phyloP scores from a whole-genome alignment of 2,113 vertebrate genomes.

The Misgurnus mizolepis region DNA sequence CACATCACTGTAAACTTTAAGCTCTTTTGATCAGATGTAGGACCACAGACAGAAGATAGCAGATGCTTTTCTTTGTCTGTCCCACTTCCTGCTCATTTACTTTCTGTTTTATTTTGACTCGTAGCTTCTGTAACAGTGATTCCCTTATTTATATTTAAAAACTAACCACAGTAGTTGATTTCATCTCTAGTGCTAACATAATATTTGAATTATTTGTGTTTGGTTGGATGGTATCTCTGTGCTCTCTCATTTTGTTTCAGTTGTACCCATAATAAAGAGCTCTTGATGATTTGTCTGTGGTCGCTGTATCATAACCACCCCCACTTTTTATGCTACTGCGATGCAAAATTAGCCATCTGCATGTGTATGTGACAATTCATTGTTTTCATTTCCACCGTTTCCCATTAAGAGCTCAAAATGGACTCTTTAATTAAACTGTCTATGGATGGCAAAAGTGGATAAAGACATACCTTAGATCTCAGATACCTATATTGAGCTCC shows the following conservation, averaged over 20 bases:
- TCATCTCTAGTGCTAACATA: no score
- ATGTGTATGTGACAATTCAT: background rate
- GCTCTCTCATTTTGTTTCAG: background rate
- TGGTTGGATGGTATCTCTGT: background rate
- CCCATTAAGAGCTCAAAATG: slow-evolving; percentile 56
- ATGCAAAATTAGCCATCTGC: background rate
- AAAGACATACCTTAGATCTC: slow-evolving; percentile 69
- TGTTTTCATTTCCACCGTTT: slow-evolving; percentile 37
- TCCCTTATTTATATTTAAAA: no score
- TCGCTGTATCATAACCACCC: background rate
- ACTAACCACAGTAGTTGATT: no score
- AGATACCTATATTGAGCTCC: slow-evolving; percentile 56
- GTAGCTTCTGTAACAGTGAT: no score
- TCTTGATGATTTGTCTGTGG: background rate
- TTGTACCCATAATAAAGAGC: background rate
- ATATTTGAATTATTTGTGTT: no score
- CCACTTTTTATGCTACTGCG: slow-evolving; percentile 20
- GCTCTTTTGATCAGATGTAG: slow-evolving; percentile 30
- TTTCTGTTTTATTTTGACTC: background rate
- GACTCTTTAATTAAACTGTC: slow-evolving; percentile 72
- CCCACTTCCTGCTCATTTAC: slow-evolving; percentile 41
- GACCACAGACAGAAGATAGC: slow-evolving; percentile 35
- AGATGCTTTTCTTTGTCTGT: slow-evolving; percentile 43
- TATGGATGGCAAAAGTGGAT: slow-evolving; percentile 65
- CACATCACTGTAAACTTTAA: slow-evolving; percentile 39